Base-by-base conservation (phyloP, 1,140 invertebrate species). In the Drosophila pectinifera region DNA sequence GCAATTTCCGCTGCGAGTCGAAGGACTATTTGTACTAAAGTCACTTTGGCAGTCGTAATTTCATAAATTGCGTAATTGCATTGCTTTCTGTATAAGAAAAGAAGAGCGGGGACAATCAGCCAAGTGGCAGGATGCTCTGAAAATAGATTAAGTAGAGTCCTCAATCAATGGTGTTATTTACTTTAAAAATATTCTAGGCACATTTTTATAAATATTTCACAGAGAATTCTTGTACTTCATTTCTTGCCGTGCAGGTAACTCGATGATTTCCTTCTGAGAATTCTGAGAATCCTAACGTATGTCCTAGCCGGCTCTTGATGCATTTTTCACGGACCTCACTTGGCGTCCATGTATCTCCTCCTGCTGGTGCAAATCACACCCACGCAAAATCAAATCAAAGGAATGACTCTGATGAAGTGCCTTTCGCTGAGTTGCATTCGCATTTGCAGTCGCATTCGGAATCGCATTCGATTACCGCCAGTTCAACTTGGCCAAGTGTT, bases 21-120 rank as follows among this genome's bases (percentile, higher is more conserved):
- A 56, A 70, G 45, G 59, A 58, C 65, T 70, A 75, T 62, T 22
- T 70, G 79, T 75, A 56, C 58, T 45, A 56, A 82, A 81, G 67
- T 73, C 74, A 78, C 55, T 46, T 65, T 62, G 65, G 56, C 51
- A 51, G 53, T 83, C 34, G 59, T 78, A 83, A 83, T 83, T 78
- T 75, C 59, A 83, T 75, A 83, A 83, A 78, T 83, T 82, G 55
- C 70, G 69, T 82, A 82, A 82, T 82, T 83, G 80, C 75, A 83
- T 79, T 79, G 62, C 26, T 14, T 5, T 38, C 31, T 43, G 49
- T 48, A 16, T 28, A 20, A 16, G 11, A 39, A n/a, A 20, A n/a
- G 0, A 31, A 7, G 48, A n/a, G n/a, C n/a, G n/a, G n/a, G n/a
- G n/a, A n/a, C n/a, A n/a, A n/a, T n/a, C n/a, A n/a, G 4, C 5